Evolutionary conservation across 2,888 invertebrate species (phyloP).

Genomic region (Heliconius ethilla): DNA sequence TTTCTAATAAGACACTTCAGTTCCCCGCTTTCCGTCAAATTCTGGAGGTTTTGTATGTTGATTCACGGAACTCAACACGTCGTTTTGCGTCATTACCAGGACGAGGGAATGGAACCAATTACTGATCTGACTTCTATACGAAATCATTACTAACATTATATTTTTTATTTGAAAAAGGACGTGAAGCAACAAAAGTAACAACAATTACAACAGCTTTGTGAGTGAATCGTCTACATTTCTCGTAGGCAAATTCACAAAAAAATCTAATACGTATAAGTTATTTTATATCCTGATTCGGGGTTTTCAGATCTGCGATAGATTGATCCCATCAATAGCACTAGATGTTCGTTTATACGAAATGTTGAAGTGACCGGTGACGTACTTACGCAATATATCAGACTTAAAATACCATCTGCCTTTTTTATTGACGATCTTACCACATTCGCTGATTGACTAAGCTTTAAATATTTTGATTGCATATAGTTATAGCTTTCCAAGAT

Average conservation of each 20-base stretch:
- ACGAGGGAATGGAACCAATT: not conserved
- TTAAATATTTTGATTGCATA: no score
- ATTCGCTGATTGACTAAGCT: not conserved
- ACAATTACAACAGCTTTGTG: not conserved
- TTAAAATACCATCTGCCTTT: not conserved
- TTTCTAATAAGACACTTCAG: no score
- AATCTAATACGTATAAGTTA: constrained; percentile 39
- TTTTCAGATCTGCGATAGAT: constrained; percentile 58
- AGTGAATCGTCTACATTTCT: not conserved
- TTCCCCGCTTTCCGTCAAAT: not conserved
- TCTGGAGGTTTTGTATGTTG: not conserved
- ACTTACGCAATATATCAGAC: not conserved
- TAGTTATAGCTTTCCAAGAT: not conserved
- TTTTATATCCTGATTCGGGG: constrained; percentile 40
- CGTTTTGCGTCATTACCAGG: not conserved
- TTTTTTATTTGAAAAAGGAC: not conserved
- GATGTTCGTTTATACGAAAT: constrained; percentile 45
- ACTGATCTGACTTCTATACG: no score
- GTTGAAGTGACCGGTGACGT: constrained; percentile 3
- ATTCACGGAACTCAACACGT: not conserved
- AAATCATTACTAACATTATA: no score
- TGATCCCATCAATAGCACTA: constrained; percentile 56
- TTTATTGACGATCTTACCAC: not conserved
- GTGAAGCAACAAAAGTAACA: not conserved
- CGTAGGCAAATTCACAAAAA: constrained; percentile 12